Evolutionary conservation across 2,888 invertebrate genomes (phyloP).

Genomic region (Apoda limacodes): DNA sequence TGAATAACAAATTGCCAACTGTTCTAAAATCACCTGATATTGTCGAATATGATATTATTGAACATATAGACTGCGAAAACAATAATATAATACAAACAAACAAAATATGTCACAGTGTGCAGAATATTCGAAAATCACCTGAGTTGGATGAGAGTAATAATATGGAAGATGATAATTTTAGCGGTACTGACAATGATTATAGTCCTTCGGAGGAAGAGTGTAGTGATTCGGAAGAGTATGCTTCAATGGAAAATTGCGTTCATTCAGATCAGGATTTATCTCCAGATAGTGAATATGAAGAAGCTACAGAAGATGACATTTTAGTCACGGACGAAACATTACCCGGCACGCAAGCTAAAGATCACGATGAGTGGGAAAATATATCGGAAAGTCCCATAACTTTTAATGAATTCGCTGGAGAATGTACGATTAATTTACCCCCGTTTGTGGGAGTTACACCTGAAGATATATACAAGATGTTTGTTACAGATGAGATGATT

Average conservation of each 20-base stretch:
- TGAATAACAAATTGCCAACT: constrained; percentile 18
- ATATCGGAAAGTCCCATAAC: constrained; percentile 13
- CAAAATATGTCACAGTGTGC: constrained; percentile 14
- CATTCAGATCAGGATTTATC: constrained; percentile 14
- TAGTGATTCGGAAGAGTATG: constrained; percentile 16
- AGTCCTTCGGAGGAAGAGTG: constrained; percentile 14
- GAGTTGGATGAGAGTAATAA: constrained; percentile 14
- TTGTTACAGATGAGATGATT: constrained; percentile 17
- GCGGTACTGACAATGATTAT: constrained; percentile 5
- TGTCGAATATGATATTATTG: constrained; percentile 16
- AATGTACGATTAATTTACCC: constrained; percentile 14
- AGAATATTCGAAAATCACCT: constrained; percentile 16
- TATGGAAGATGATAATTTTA: constrained; percentile 16
- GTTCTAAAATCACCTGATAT: constrained; percentile 16
- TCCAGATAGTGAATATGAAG: constrained; percentile 10
- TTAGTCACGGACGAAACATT: constrained; percentile 13
- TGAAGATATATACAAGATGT: constrained; percentile 12
- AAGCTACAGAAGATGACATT: constrained; percentile 15
- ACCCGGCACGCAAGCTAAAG: constrained; percentile 14
- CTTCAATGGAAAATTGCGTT: constrained; percentile 14
- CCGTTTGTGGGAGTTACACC: constrained; percentile 9
- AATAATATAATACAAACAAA: constrained; percentile 14
- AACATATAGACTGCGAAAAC: constrained; percentile 14
- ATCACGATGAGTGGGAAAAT: constrained; percentile 18
- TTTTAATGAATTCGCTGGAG: constrained; percentile 18